A percentile compares a stretch with the other conserved stretches of the same genome.
Evolutionary conservation across 2,888 invertebrate species (phyloP).

Genomic region (Allophyes oxyacanthae): DNA sequence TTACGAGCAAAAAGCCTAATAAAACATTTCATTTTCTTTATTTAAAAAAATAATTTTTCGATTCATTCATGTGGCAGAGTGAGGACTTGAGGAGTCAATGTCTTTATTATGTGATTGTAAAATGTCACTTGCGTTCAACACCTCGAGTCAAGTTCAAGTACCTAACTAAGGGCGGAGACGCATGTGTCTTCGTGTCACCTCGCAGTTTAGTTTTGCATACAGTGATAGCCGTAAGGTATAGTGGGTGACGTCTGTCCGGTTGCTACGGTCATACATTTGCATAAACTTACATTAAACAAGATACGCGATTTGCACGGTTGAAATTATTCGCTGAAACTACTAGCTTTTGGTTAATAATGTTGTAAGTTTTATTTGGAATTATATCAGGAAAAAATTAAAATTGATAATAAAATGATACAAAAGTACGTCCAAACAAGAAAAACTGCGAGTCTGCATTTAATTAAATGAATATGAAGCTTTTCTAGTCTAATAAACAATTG

Average conservation of each 20-base stretch:
- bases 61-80: conserved; percentile 7
- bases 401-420: too few species aligned
- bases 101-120: conserved; percentile 35
- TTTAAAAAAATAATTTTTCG: conserved; percentile 10
- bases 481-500: too few species aligned
- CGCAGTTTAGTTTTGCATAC: conserved; percentile 62
- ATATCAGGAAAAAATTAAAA: neutral
- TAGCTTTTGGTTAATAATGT: conserved; percentile 4
- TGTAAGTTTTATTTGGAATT: too few species aligned
- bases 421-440: too few species aligned
- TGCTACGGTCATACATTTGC: conserved; percentile 66
- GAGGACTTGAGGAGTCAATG: conserved; percentile 38
- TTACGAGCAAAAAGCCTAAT: conserved; percentile 32
- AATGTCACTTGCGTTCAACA: conserved; percentile 64
- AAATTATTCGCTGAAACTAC: conserved; percentile 27
- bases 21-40: conserved; percentile 39
- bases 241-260: conserved; percentile 72
- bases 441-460: too few species aligned
- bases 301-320: conserved; percentile 63
- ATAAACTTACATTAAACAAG: conserved; percentile 71
- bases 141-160: conserved; percentile 83
- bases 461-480: too few species aligned
- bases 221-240: conserved; percentile 59
- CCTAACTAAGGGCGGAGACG: conserved; percentile 60
- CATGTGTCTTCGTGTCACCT: conserved; percentile 69